Conservation (phyloP, 2,797 vertebrate species). For the Silurus aristotelis region DNA sequence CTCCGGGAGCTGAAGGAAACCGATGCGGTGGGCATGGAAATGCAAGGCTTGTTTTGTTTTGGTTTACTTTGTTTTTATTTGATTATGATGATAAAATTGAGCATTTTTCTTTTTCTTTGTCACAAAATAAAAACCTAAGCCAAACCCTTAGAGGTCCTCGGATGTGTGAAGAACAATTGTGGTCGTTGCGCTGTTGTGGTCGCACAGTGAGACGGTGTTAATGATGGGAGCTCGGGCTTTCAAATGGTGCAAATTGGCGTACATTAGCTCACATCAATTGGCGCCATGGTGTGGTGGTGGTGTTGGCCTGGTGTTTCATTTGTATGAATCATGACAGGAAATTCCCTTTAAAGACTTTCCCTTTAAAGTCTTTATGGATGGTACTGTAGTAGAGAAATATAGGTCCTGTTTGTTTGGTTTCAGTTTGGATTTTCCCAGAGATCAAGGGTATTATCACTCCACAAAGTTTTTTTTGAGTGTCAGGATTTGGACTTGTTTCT, state of each 20-base stretch:
- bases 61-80: background rate
- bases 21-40: conserved; percentile 8
- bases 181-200: no score
- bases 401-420: background rate
- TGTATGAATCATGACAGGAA: background rate
- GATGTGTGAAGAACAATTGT: background rate
- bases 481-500: background rate
- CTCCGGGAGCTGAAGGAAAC: conserved; percentile 12
- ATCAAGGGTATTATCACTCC: background rate
- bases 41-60: background rate
- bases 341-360: no score
- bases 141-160: background rate
- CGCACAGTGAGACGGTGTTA: background rate
- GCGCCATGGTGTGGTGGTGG: no score
- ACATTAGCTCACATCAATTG: background rate
- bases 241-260: background rate
- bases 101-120: background rate
- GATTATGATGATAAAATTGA: background rate
- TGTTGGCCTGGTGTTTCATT: background rate
- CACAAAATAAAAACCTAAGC: background rate
- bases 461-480: background rate
- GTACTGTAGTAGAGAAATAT: background rate
- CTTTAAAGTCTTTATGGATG: background rate
- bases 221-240: background rate
- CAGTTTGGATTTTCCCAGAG: background rate